Base-by-base conservation (phyloP, 1,140 invertebrate species). In the Drosophila ambigua region DNA sequence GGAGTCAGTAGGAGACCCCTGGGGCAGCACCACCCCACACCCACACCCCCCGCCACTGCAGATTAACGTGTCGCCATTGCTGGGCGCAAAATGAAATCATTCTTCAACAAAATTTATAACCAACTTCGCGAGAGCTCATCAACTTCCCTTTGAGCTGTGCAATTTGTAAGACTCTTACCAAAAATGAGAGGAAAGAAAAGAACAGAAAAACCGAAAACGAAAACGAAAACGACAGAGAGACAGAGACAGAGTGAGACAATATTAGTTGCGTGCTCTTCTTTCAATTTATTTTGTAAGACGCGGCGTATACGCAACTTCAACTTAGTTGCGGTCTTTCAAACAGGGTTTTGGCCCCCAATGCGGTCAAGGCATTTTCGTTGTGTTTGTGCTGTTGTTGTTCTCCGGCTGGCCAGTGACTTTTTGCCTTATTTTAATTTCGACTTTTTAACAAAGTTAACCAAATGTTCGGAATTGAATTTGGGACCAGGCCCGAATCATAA, bases 401-500 rank as follows among this genome's bases (percentile, higher is more conserved):
- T 45, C 13, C 23, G 48, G 39, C 41, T 9, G 28, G 52, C 50
- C 57, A 59, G 63, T 59, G 63, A 82, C 63, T 85, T 82, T 85
- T 64, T 51, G 74, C 65, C 58, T 69, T 77, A 82, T 85, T 85
- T 85, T 85, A 78, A 85, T 85, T 88, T 85, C 64, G 83, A 88
- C 82, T 85, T 88, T 82, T 77, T 88, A 88, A 88, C 83, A 88
- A 88, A 88, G 83, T 88, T 88, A 83, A 76, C 63, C 72, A 88
- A 88, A 88, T 76, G 72, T 77, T 87, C 49, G 24, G 71, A 88
- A 85, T 82, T 88, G 83, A 88, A 82, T 87, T 85, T 78, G 57
- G 75, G 75, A 55, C 72, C 61, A 65, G 74, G 53, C 24, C 75
- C 50, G 73, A 77, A 63, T 79, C 79, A 87, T 69, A 88, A 87